Conservation (phyloP, 1,140 invertebrate genomes). For the Dolichoris vasculosae region DNA sequence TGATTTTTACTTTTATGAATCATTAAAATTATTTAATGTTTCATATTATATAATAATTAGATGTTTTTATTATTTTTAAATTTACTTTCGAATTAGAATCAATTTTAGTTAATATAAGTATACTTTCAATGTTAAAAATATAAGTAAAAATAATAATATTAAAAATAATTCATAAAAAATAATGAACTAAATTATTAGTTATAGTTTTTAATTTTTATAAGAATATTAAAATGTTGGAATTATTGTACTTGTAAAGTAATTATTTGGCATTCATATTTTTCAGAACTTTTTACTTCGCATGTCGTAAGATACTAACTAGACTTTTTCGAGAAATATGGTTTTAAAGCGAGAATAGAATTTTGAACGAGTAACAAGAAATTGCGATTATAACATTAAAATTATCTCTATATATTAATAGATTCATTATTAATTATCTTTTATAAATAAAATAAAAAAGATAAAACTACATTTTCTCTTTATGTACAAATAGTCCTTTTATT, state of each 20-base stretch:
- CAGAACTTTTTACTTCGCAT: conserved; percentile 21
- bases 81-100: too few relatives aligned
- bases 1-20: background rate
- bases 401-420: conserved; percentile 12
- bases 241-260: background rate
- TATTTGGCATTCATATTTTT: background rate
- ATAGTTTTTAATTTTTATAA: too few relatives aligned
- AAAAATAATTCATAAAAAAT: too few relatives aligned
- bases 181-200: too few relatives aligned
- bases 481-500: background rate
- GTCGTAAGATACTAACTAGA: background rate
- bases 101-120: too few relatives aligned
- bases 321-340: conserved; percentile 35
- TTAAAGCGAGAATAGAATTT: conserved; percentile 54
- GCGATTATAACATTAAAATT: conserved; percentile 28
- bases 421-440: background rate
- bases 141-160: too few relatives aligned
- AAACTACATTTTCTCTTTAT: conserved; percentile 22
- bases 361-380: conserved; percentile 43
- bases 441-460: conserved; percentile 20
- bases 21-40: too few relatives aligned
- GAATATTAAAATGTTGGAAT: background rate
- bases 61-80: too few relatives aligned
- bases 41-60: too few relatives aligned
- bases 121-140: too few relatives aligned